Base-by-base conservation (phyloP, 2,113 vertebrate genomes). In the Trematocara unimaculatum region DNA sequence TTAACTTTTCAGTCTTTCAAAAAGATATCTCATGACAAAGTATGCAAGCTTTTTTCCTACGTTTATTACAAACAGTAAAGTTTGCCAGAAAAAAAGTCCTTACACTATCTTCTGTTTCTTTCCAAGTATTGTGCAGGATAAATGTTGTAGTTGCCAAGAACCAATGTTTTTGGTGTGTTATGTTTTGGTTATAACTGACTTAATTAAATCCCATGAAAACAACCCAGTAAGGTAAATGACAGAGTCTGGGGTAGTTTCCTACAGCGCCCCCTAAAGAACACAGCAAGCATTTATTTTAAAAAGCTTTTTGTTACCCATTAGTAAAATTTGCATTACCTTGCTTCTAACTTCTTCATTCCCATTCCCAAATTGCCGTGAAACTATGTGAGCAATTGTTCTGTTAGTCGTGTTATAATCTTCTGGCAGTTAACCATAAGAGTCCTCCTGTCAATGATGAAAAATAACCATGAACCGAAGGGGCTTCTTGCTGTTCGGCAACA, bases 201-300 rank as follows among this genome's bases (percentile, higher is more conserved):
- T 49, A 29, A 74, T 12, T 49, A 29, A 47, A 74, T 1, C 23
- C 70, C 70, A 49, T 74, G 0, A 74, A 74, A 74, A 74, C 42
- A 49, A 17, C 70, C 15, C n/a, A 74, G 15, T 17, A 4, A 29
- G 20, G 14, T 29, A 47, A 74, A 29, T 47, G 15, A 47, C 0
- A 18, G 40, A 26, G 23, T 74, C 23, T 49, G 14, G 70, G 42
- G 15, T 29, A 5, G 42, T 49, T 74, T 72, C 5, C 67, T 17
- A 10, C 20, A 7, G 20, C 9, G 0, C 0, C 20, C 40, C 2
- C 4, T 47, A 72, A 26, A 26, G 13, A 72, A 72, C 67, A 72
- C 7, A 45, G 23, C 23, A 74, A 47, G 8, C 23, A 49, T 47
- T 26, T 72, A 47, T 47, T 72, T 72, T 11, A 47, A 47, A 23